phyloP scores from a whole-genome alignment of 2,113 vertebrate species.

The Boleophthalmus pectinirostris region DNA sequence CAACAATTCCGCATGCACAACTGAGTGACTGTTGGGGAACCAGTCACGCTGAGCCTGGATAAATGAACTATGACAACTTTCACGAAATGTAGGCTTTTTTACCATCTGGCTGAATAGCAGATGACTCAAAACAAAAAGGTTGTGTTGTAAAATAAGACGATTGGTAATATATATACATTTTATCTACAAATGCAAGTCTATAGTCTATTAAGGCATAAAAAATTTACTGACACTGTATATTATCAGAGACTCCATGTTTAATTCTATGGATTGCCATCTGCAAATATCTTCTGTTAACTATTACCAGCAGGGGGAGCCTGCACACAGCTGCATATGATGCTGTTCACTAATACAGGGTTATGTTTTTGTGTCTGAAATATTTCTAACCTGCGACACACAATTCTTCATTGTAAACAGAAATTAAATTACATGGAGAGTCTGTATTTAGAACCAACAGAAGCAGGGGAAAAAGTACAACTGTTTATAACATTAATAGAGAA shows the following conservation, averaged over 20 bases:
- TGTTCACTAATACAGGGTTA: neutral
- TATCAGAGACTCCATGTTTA: neutral
- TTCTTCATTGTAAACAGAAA: neutral
- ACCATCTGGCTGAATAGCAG: neutral
- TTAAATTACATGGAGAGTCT: neutral
- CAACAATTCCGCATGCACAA: slow-evolving; percentile 38
- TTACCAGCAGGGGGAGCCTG: slow-evolving; percentile 70
- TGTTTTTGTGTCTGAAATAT: neutral
- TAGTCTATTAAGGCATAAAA: too few relatives aligned
- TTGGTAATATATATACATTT: too few relatives aligned
- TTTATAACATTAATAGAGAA: neutral
- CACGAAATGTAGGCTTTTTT: neutral
- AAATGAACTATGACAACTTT: slow-evolving; percentile 22
- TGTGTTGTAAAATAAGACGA: too few relatives aligned
- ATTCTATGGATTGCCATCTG: neutral
- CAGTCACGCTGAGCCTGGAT: slow-evolving; percentile 44
- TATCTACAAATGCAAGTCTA: neutral
- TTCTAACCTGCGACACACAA: neutral
- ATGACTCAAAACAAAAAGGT: neutral
- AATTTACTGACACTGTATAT: neutral
- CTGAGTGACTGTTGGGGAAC: slow-evolving; percentile 55
- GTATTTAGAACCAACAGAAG: neutral
- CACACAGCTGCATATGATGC: slow-evolving; percentile 25
- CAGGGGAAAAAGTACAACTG: neutral
- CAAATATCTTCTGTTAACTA: neutral